Base-by-base conservation (phyloP, 2,113 vertebrate genomes). In the Scartelaos histophorus region DNA sequence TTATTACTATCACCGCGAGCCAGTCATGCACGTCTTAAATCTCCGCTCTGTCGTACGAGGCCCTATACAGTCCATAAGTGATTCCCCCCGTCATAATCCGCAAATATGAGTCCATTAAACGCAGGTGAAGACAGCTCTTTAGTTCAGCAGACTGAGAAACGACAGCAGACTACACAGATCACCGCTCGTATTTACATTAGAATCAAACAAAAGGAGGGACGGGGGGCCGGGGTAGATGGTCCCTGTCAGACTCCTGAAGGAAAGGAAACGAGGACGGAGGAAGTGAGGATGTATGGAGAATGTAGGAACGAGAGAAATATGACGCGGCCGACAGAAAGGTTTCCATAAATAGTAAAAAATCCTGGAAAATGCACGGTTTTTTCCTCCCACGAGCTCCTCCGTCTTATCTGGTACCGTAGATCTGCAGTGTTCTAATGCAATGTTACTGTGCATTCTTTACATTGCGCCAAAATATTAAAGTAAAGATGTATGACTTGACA, bases 141-240 rank as follows among this genome's bases (percentile, higher is more conserved):
- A 76, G 49, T 12, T 5, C 66, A 68, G 13, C 29, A 69, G 45
- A 15, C 64, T 47, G 6, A 21, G 49, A 1, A 66, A 43, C 0
- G 62, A 78, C 22, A 62, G 74, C 46, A 89, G 87, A 89, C 86
- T 87, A 88, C 73, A 89, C 89, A 89, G 15, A 66, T 82, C 87
- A 80, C 62, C 1, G 7, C 15, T 0, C 73, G 73, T 77, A 4
- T 87, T 83, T 71, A 89, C 80, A 78, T 38, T 60, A 64, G 5
- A 45, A 45, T 82, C 74, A 82, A 79, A 83, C 82, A 69, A 25
- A 70, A 51, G 72, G 73, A 47, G 51, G 13, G 38, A 58, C 58
- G n/a, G 13, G 1, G 1, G 4, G 25, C 73, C 70, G 81, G 69
- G 58, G 74, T 53, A 3, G 35, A 69, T 34, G 10, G 13, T 57